phyloP scores from a whole-genome alignment of 2,113 vertebrate species.

The Oceanites oceanicus region DNA sequence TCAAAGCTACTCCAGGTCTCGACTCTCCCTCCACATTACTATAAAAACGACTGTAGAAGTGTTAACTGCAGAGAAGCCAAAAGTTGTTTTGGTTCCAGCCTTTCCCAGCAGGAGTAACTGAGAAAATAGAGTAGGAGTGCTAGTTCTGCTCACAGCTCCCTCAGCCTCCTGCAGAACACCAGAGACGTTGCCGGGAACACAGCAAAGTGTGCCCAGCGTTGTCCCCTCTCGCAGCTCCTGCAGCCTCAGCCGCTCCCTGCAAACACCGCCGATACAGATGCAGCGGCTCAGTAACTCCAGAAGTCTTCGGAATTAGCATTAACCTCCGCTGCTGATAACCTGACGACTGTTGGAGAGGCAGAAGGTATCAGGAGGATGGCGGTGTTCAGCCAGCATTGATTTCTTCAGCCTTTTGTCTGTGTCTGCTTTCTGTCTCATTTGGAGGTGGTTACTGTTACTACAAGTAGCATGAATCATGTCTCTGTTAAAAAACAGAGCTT shows the following conservation, averaged over 20 bases:
- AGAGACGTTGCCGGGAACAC: not conserved
- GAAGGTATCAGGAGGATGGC: slow-evolving; percentile 70
- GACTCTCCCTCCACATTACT: slow-evolving; percentile 45
- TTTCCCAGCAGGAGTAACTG: slow-evolving; percentile 51
- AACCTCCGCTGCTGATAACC: slow-evolving; percentile 61
- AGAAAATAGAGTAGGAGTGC: slow-evolving; percentile 43
- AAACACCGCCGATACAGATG: not conserved
- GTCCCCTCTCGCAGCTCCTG: not conserved
- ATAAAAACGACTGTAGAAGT: slow-evolving; percentile 52
- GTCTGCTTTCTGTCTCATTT: slow-evolving; percentile 78
- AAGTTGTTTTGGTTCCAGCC: slow-evolving; percentile 55
- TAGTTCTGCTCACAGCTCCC: slow-evolving; percentile 28
- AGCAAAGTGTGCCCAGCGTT: not conserved
- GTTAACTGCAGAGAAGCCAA: slow-evolving; percentile 58
- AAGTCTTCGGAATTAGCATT: slow-evolving; percentile 56
- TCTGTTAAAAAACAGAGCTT: slow-evolving; percentile 81
- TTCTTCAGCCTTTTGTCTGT: slow-evolving; percentile 77
- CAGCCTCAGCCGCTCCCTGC: not conserved
- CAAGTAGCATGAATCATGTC: slow-evolving; percentile 79
- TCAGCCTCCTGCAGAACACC: slow-evolving; percentile 8
- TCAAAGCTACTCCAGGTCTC: slow-evolving; percentile 54
- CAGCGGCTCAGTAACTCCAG: not conserved
- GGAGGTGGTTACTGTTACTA: slow-evolving; percentile 81
- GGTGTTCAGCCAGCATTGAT: slow-evolving; percentile 72
- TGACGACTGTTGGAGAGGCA: slow-evolving; percentile 56